phyloP scores from a whole-genome alignment of 2,113 vertebrate species.

The Cyanoramphus novaezelandiae region DNA sequence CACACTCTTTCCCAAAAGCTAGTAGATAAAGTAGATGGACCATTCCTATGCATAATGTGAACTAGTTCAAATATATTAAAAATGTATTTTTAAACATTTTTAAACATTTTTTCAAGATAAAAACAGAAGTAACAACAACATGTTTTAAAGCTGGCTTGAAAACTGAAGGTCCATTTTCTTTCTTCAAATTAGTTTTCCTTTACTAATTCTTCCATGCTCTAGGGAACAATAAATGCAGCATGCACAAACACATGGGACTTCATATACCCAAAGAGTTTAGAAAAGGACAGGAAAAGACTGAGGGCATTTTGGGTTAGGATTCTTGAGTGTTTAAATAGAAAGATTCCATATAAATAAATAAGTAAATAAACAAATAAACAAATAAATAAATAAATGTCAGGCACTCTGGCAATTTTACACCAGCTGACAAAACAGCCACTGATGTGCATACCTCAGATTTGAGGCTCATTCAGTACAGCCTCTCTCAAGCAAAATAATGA shows the following conservation, averaged over 20 bases:
- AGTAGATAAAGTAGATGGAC: background rate
- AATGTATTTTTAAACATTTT: background rate
- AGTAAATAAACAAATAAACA: background rate
- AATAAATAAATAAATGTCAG: background rate
- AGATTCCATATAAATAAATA: background rate
- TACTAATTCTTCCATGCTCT: background rate
- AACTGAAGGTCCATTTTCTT: background rate
- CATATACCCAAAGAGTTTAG: background rate
- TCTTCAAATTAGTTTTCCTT: constrained; percentile 19
- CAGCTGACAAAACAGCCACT: background rate
- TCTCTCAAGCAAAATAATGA: background rate
- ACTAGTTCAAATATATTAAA: background rate
- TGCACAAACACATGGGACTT: constrained; percentile 5
- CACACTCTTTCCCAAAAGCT: background rate
- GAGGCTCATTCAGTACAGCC: background rate
- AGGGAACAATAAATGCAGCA: constrained; percentile 14
- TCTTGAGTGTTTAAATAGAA: background rate
- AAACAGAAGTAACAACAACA: background rate
- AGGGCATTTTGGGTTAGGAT: background rate
- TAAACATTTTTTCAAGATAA: background rate
- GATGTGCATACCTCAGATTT: background rate
- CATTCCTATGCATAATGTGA: background rate
- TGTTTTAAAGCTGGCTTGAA: background rate
- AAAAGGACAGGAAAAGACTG: background rate
- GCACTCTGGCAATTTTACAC: background rate